Evolutionary conservation across 2,888 invertebrate genomes (phyloP).

Genomic region (Flabesymbios commensalis): DNA sequence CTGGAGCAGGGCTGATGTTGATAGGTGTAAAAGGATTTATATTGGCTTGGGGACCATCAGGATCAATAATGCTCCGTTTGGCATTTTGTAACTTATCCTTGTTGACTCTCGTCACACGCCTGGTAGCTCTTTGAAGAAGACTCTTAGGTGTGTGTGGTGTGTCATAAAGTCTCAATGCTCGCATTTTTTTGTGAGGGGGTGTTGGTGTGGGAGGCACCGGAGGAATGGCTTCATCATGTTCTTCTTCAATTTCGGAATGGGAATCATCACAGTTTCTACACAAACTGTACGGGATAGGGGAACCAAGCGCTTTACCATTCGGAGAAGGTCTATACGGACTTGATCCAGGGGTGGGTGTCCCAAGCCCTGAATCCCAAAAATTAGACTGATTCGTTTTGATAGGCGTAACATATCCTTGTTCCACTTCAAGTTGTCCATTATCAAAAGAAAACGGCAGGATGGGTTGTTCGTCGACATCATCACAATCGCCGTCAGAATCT

Average conservation of each 20-base stretch:
- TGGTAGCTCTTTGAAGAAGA: constrained; percentile 69
- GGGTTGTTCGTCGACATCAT: too few relatives aligned
- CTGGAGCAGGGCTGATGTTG: constrained; percentile 65
- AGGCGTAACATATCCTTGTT: too few relatives aligned
- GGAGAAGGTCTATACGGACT: constrained; percentile 5
- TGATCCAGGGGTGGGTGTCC: constrained; percentile 19
- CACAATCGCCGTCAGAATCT: too few relatives aligned
- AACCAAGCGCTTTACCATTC: constrained; percentile 3
- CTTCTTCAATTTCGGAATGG: not conserved
- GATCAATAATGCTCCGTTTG: not conserved
- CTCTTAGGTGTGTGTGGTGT: constrained; percentile 86
- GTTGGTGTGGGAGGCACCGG: constrained; percentile 30
- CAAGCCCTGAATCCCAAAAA: constrained; percentile 24
- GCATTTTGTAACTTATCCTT: constrained; percentile 10
- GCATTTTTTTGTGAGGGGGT: constrained; percentile 64
- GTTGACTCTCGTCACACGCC: constrained; percentile 19
- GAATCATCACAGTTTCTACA: not conserved
- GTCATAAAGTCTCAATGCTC: constrained; percentile 74
- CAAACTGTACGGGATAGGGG: constrained; percentile 19
- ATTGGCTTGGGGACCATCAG: constrained; percentile 63
- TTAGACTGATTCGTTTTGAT: too few relatives aligned
- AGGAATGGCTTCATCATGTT: not conserved
- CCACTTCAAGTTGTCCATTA: too few relatives aligned
- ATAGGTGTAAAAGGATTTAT: constrained; percentile 76
- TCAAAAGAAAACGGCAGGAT: too few relatives aligned